Conservation (phyloP, 37 sponge, comb jelly and placozoan species). For the Bolinopsis microptera region DNA sequence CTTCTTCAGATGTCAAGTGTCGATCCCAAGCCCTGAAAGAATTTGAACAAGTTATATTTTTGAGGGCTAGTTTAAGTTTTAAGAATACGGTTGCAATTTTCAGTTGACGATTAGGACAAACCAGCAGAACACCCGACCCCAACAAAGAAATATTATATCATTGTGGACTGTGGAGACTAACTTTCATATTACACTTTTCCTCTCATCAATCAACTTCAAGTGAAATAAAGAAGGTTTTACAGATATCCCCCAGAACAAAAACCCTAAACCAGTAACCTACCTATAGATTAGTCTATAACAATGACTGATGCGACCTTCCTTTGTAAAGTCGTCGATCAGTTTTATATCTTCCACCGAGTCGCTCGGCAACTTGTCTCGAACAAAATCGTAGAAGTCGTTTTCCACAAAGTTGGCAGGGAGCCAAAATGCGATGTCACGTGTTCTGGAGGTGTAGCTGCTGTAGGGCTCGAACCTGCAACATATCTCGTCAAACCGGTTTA, state of each 20-base stretch:
- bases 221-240: no score
- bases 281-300: conserved; percentile 24
- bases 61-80: no score
- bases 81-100: no score
- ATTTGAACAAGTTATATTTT: not conserved
- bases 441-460: conserved; percentile 1
- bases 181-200: no score
- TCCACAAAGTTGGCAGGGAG: not conserved
- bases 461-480: conserved; percentile 35
- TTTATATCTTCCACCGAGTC: conserved; percentile 45
- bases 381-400: conserved; percentile 47
- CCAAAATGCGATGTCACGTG: conserved; percentile 27
- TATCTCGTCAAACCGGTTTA: no score
- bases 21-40: conserved; percentile 58
- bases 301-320: conserved; percentile 8
- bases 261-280: no score
- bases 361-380: not conserved
- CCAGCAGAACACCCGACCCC: no score
- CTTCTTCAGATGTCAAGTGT: conserved; percentile 28
- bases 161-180: no score
- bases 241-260: no score
- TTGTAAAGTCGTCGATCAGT: conserved; percentile 29
- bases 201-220: no score
- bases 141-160: no score
- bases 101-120: no score